These are phyloP conservation scores for Drosophila picticornis DNA, from an alignment of 2,888 invertebrate species.

Conservation along the genomic window DNA sequence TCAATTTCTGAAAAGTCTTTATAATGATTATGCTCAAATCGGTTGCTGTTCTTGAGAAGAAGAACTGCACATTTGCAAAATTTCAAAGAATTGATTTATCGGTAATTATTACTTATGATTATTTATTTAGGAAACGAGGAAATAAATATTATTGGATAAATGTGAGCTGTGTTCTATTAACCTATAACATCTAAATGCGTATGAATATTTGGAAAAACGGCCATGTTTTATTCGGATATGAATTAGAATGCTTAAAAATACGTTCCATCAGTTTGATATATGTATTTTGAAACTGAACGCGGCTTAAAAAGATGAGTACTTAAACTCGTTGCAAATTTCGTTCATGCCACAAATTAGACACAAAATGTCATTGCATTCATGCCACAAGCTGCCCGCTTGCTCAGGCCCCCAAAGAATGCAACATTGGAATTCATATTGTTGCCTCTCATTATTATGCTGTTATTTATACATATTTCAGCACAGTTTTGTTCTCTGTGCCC, in stretches of 20 bases:
- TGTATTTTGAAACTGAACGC: not conserved
- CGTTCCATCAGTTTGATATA: not conserved
- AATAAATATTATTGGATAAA: not conserved
- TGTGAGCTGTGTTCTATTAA: not conserved
- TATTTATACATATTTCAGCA: slow-evolving; percentile 59
- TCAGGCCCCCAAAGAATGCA: slow-evolving; percentile 21
- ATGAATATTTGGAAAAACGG: not conserved
- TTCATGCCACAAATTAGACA: slow-evolving; percentile 21
- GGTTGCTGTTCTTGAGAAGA: not conserved
- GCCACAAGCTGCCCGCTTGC: not conserved
- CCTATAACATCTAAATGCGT: not conserved
- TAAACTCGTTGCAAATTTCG: slow-evolving; percentile 22
- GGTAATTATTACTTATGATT: not conserved
- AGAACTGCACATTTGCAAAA: not conserved
- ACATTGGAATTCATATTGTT: slow-evolving; percentile 51
- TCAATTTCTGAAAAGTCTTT: slow-evolving; percentile 16
- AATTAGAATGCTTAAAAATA: not conserved
- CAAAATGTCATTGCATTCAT: slow-evolving; percentile 29
- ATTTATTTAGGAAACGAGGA: not conserved
- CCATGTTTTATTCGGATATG: not conserved
- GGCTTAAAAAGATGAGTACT: slow-evolving; percentile 3
- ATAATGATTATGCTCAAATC: not conserved
- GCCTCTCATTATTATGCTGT: slow-evolving; percentile 61
- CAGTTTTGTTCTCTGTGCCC: slow-evolving; percentile 17
- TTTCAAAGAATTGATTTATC: no score